These are phyloP conservation scores for Resseliella maxima DNA, from an alignment of 2,888 invertebrate species.

Conservation along the genomic window DNA sequence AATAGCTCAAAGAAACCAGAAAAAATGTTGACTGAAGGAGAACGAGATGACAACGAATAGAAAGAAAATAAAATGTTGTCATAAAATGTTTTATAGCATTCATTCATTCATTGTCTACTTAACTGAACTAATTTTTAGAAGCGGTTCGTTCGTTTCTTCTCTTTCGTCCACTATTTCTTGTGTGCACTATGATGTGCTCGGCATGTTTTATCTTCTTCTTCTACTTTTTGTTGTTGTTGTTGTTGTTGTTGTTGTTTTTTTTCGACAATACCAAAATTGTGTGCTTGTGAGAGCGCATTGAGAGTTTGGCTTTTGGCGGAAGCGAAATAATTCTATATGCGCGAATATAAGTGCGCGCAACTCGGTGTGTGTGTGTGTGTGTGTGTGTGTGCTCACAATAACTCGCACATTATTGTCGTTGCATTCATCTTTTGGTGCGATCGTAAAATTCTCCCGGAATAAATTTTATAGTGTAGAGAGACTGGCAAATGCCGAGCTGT, in stretches of 20 bases:
- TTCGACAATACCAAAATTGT: neutral
- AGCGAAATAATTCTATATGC: neutral
- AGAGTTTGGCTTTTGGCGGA: neutral
- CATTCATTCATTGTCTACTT: slow-evolving; percentile 55
- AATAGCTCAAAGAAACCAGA: neutral
- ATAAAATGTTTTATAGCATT: slow-evolving; percentile 53
- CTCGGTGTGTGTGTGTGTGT: neutral
- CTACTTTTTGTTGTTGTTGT: no score
- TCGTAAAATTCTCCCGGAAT: slow-evolving; percentile 47
- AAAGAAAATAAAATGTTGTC: slow-evolving; percentile 44
- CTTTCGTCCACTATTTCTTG: neutral
- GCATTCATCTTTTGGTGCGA: slow-evolving; percentile 54
- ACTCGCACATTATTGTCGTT: slow-evolving; percentile 42
- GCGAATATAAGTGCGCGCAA: neutral
- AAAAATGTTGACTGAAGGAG: slow-evolving; percentile 12
- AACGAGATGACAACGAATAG: slow-evolving; percentile 42
- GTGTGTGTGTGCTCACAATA: neutral
- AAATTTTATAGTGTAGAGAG: slow-evolving; percentile 16
- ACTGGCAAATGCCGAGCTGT: neutral
- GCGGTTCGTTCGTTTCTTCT: neutral
- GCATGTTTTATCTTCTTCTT: slow-evolving; percentile 37
- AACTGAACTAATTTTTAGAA: slow-evolving; percentile 55
- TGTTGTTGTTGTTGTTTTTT: no score
- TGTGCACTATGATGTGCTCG: neutral
- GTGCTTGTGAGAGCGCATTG: neutral